A percentile compares a stretch with the other conserved stretches of the same genome.
Evolutionary conservation across 2,113 vertebrate species (phyloP).

Genomic region (Sialia sialis): DNA sequence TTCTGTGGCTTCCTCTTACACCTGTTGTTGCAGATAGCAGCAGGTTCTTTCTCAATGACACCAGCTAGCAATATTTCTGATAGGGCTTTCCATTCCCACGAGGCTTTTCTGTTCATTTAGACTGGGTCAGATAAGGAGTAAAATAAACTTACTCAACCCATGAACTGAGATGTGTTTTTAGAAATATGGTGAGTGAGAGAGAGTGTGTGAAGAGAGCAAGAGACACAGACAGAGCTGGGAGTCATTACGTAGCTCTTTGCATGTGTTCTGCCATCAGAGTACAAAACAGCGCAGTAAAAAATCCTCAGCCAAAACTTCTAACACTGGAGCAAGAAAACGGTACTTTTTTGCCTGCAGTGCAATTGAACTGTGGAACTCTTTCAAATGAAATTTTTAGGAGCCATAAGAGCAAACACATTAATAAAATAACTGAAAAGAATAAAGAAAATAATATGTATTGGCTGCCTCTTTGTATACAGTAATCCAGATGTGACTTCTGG

Average conservation of each 20-base stretch:
- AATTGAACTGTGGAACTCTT: background rate
- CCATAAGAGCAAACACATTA: background rate
- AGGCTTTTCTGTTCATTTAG: background rate
- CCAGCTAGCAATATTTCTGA: background rate
- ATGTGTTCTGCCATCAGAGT: background rate
- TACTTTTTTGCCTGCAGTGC: background rate
- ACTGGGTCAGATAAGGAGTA: background rate
- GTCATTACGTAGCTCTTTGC: background rate
- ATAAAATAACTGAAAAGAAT: background rate
- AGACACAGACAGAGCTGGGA: background rate
- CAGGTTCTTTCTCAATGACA: background rate
- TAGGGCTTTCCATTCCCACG: background rate
- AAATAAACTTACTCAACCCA: background rate
- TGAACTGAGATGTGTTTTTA: background rate
- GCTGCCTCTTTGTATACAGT: background rate
- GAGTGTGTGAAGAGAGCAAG: background rate
- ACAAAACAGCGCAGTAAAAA: background rate
- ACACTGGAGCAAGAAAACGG: background rate
- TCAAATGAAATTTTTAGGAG: background rate
- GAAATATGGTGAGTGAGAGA: background rate
- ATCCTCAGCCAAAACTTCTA: background rate
- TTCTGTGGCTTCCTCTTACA: conserved; percentile 3
- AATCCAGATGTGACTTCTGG: background rate
- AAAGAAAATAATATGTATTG: rapidly evolving
- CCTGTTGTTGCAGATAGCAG: conserved; percentile 19